Evolutionary conservation across 2,888 invertebrate genomes (phyloP), one percentile per base, ranked within the genome.

Genomic region (Lasiommata megera): DNA sequence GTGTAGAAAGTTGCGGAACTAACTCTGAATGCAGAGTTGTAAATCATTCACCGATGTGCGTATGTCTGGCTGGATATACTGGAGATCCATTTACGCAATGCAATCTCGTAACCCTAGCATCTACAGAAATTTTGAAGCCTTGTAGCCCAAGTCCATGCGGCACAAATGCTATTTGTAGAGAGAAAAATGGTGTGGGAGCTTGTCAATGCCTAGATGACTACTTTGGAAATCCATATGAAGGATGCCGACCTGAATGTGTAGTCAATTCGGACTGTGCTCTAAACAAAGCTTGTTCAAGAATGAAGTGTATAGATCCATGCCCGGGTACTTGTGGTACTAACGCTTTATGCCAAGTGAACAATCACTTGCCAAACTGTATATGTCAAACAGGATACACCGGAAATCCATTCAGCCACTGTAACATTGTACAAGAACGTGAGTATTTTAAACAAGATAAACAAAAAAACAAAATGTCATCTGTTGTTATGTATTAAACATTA

Each of bases 1-100:
- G 96, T 71, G 90, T 93, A 34, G 93, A 93, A 31, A 91, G 93
- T 11, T 96, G 96, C 79, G 96, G 95, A 29, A 73, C 91, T 1
- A 95, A 95, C 73, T 93, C 96, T 1, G 94, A 95, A 73, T 96
- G 96, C 73, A 92, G 93, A 66, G 95, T 95, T 11, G 92, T 95
- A 9, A 96, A 94, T 74, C 95, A 96, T 77, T 92, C 95, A 44
- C 94, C 95, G 9, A 92, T 94, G 79, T 94, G 96, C 73, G 86
- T 94, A 52, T 97, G 96, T 75, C 79, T 90, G 60, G 73, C 82
- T 38, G 95, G 95, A 17, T 95, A 92, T 69, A 92, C 91, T 5
- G 97, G 96, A 3, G 95, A 96, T 91, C 96, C 96, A 48, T 96
- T 96, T 74, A 92, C 92, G 17, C 92, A 93, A 63, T 96, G 96